Percentiles rank a stretch among this genome's conserved stretches.
These are phyloP conservation scores for Centropristis striata DNA, from an alignment of 2,113 vertebrate species.

Conservation along the genomic window DNA sequence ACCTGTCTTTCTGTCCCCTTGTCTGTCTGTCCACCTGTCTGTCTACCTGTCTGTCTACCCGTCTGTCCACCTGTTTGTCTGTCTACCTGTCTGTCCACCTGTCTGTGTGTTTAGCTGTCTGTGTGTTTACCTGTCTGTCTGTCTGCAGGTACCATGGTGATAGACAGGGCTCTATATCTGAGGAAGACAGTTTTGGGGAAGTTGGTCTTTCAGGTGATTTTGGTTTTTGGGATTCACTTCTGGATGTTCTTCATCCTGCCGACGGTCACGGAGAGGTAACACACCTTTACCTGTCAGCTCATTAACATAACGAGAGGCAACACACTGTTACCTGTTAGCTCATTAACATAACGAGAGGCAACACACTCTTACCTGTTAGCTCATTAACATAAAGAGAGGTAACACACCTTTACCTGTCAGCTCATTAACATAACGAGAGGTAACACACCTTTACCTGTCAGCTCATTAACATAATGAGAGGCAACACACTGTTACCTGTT, in stretches of 20 bases:
- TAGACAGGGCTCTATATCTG: slow-evolving; percentile 71
- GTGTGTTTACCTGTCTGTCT: slow-evolving; percentile 5
- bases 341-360: neutral
- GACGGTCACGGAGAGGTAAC: slow-evolving; percentile 67
- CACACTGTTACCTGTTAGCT: too few relatives aligned
- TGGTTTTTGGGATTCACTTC: slow-evolving; percentile 74
- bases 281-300: neutral
- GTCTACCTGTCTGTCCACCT: neutral
- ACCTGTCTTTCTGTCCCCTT: slow-evolving; percentile 19
- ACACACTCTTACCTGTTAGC: too few relatives aligned
- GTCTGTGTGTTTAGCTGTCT: neutral
- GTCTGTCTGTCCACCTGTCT: slow-evolving; percentile 29
- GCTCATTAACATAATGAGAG: neutral
- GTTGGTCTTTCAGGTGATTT: slow-evolving; percentile 67
- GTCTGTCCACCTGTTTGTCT: neutral
- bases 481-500: too few relatives aligned
- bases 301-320: neutral
- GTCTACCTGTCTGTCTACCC: neutral
- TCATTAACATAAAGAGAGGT: too few relatives aligned
- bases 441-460: slow-evolving; percentile 10
- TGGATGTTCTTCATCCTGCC: slow-evolving; percentile 75
- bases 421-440: slow-evolving; percentile 47
- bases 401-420: neutral
- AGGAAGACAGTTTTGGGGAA: slow-evolving; percentile 72
- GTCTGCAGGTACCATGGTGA: slow-evolving; percentile 70